Conservation (phyloP, 1,140 invertebrate genomes). For the Cephus cinctus region DNA sequence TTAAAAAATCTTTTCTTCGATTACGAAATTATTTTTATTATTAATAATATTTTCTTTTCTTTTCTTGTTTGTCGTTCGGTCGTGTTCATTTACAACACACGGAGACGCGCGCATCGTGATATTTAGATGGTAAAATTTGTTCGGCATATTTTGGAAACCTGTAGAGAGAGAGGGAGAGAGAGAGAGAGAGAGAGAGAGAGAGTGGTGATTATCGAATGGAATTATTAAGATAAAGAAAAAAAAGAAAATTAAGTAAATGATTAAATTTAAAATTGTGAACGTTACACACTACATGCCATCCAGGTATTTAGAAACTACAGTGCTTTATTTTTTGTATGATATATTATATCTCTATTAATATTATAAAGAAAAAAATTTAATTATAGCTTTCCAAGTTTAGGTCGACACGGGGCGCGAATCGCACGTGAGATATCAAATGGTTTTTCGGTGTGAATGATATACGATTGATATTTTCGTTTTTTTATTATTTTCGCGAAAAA, state of each 20-base stretch:
- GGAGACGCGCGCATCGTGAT: slow-evolving; percentile 42
- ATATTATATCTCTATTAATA: slow-evolving; percentile 11
- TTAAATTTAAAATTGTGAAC: no score
- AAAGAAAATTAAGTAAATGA: no score
- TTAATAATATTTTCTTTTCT: slow-evolving; percentile 16
- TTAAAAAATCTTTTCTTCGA: slow-evolving; percentile 16
- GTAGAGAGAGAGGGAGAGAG: slow-evolving; percentile 15
- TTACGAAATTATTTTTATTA: slow-evolving; percentile 19
- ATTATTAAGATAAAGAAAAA: no score
- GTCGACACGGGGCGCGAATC: no score
- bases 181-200: slow-evolving; percentile 3
- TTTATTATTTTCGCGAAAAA: no score
- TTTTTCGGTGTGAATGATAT: no score
- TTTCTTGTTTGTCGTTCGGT: slow-evolving; percentile 18
- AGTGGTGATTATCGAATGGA: background rate
- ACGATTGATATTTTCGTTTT: no score
- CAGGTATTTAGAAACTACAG: slow-evolving; percentile 42
- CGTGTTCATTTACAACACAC: slow-evolving; percentile 20
- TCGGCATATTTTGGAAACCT: slow-evolving; percentile 20
- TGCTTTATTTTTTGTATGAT: slow-evolving; percentile 48
- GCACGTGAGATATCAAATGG: no score
- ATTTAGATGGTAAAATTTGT: slow-evolving; percentile 48
- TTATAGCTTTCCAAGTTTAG: no score
- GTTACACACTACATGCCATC: slow-evolving; percentile 33
- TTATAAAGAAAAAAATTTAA: background rate